These are phyloP conservation scores for Abscondita cerata DNA, from an alignment of 2,888 invertebrate genomes.

Conservation along the genomic window DNA sequence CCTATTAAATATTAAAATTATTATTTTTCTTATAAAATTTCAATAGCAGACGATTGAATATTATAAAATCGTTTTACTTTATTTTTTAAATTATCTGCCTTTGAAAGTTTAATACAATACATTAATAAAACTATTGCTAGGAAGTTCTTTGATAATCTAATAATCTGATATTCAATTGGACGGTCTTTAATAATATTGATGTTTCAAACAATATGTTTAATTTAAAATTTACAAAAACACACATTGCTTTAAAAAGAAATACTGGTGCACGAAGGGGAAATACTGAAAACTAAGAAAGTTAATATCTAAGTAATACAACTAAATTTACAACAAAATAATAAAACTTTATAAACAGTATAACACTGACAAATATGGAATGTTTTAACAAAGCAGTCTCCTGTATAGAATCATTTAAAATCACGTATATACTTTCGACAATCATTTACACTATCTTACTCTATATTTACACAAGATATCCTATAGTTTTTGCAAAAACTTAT, in stretches of 20 bases:
- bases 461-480: slow-evolving; percentile 51
- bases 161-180: slow-evolving; percentile 22
- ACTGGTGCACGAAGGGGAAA: slow-evolving; percentile 1
- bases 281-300: slow-evolving; percentile 1
- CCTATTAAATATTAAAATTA: slow-evolving; percentile 17
- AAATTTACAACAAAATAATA: slow-evolving; percentile 29
- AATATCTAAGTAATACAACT: slow-evolving; percentile 20
- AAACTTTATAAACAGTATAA: slow-evolving; percentile 20
- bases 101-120: slow-evolving; percentile 1
- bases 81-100: neutral
- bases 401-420: slow-evolving; percentile 35
- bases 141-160: slow-evolving; percentile 11
- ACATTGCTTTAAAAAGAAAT: neutral
- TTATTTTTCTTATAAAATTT: slow-evolving; percentile 13
- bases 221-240: neutral
- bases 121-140: slow-evolving; percentile 12
- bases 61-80: neutral
- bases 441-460: slow-evolving; percentile 47
- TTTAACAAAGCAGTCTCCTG: slow-evolving; percentile 45
- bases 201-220: slow-evolving; percentile 3
- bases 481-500: slow-evolving; percentile 41
- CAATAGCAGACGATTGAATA: neutral
- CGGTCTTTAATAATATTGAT: slow-evolving; percentile 23
- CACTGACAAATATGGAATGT: slow-evolving; percentile 42
- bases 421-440: slow-evolving; percentile 26